Evolutionary conservation across 2,888 invertebrate genomes (phyloP).

Genomic region (Amorpha juglandis): DNA sequence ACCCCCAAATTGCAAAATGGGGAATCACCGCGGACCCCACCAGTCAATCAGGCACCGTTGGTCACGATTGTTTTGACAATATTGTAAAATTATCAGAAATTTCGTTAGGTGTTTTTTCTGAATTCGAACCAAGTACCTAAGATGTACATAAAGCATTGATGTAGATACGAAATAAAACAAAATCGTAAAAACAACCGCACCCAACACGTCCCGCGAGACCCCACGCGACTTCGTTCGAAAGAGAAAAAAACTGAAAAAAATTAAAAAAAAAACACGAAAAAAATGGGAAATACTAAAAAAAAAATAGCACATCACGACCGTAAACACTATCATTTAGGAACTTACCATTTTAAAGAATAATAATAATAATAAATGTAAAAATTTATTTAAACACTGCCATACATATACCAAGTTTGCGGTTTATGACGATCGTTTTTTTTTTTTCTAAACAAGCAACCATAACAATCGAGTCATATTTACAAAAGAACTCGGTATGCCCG

Average conservation of each 20-base stretch:
- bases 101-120: neutral
- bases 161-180: neutral
- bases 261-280: neutral
- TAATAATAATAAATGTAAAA: slow-evolving; percentile 12
- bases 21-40: neutral
- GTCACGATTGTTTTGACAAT: neutral
- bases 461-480: slow-evolving; percentile 11
- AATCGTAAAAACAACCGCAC: neutral
- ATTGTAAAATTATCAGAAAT: neutral
- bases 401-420: neutral
- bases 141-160: no score
- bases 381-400: slow-evolving; percentile 2
- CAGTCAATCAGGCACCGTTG: neutral
- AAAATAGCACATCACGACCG: slow-evolving; percentile 5
- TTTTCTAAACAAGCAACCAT: slow-evolving; percentile 6
- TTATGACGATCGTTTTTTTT: neutral
- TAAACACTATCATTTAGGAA: slow-evolving; percentile 18
- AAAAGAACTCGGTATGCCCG: neutral
- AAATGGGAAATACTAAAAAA: neutral
- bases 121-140: no score
- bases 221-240: neutral
- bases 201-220: neutral
- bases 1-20: neutral
- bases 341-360: slow-evolving; percentile 12
- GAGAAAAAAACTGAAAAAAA: neutral